These are phyloP conservation scores for Drosophila sproati DNA, from an alignment of 1,140 invertebrate species.

Conservation along the genomic window DNA sequence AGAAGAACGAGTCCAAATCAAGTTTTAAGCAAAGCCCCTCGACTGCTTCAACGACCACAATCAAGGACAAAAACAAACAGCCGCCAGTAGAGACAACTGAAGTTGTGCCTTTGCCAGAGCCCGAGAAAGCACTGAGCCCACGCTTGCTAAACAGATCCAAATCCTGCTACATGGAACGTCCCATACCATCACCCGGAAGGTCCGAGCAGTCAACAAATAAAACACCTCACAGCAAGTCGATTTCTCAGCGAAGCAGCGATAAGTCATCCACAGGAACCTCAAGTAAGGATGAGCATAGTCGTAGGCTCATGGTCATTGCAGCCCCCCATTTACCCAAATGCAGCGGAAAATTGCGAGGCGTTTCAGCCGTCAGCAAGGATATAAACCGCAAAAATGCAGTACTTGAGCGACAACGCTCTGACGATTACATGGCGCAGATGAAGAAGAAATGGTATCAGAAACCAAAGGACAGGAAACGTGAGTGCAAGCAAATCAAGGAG, in stretches of 20 bases:
- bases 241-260: neutral
- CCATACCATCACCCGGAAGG: neutral
- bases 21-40: neutral
- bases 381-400: neutral
- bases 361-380: conserved; percentile 42
- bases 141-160: conserved; percentile 27
- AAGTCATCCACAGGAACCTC: neutral
- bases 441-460: conserved; percentile 69
- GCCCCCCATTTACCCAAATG: conserved; percentile 55
- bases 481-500: conserved; percentile 45
- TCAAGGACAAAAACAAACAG: neutral
- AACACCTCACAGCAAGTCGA: too few relatives aligned
- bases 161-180: conserved; percentile 27
- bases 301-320: conserved; percentile 51
- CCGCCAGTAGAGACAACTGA: neutral
- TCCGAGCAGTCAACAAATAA: neutral
- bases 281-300: neutral
- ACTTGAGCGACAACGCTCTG: conserved; percentile 32
- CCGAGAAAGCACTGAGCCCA: neutral
- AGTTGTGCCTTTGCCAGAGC: neutral
- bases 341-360: conserved; percentile 60
- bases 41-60: neutral
- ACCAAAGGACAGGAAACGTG: conserved; percentile 48
- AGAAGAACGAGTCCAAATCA: neutral
- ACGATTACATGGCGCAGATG: conserved; percentile 41